A percentile compares a stretch with the other conserved stretches of the same genome.
Evolutionary conservation across 2,113 vertebrate genomes (phyloP).

Genomic region (Ageneiosus marmoratus): DNA sequence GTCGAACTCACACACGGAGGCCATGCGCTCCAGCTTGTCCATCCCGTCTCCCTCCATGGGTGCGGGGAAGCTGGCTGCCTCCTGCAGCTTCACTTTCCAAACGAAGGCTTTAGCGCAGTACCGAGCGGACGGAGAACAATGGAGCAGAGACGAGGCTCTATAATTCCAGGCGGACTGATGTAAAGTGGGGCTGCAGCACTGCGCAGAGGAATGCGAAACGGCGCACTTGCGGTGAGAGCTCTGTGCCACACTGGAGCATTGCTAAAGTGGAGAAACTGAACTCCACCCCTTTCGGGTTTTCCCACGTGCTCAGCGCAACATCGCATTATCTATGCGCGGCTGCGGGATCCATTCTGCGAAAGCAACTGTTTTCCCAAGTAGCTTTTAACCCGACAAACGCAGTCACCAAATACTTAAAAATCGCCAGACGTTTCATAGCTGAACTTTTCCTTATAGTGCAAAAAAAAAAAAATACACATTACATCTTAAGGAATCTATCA

Average conservation of each 20-base stretch:
- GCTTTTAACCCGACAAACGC: slow-evolving; percentile 30
- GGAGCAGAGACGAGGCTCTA: slow-evolving; percentile 19
- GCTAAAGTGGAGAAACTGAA: slow-evolving; percentile 70
- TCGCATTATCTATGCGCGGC: slow-evolving; percentile 57
- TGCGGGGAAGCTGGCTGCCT: slow-evolving; percentile 62
- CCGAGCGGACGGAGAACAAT: slow-evolving; percentile 38
- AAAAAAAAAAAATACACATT: background rate
- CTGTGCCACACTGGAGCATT: slow-evolving; percentile 52
- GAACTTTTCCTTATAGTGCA: slow-evolving; percentile 4
- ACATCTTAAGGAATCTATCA: background rate
- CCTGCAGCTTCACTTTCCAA: slow-evolving; percentile 56
- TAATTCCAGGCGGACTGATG: slow-evolving; percentile 49
- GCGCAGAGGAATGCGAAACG: slow-evolving; percentile 33
- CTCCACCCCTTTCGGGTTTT: slow-evolving; percentile 74
- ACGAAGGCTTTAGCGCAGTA: slow-evolving; percentile 50
- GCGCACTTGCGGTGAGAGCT: background rate
- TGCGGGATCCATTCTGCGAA: slow-evolving; percentile 41
- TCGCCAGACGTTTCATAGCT: background rate
- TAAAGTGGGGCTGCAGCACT: slow-evolving; percentile 41
- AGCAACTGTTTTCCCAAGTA: slow-evolving; percentile 49
- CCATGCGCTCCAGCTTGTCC: slow-evolving; percentile 85
- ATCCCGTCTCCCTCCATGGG: slow-evolving; percentile 81
- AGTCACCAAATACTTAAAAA: background rate
- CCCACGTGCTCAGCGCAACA: slow-evolving; percentile 61
- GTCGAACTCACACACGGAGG: slow-evolving; percentile 83